Evolutionary conservation across 2,888 invertebrate genomes (phyloP).

Genomic region (Mactromeris polynyma): DNA sequence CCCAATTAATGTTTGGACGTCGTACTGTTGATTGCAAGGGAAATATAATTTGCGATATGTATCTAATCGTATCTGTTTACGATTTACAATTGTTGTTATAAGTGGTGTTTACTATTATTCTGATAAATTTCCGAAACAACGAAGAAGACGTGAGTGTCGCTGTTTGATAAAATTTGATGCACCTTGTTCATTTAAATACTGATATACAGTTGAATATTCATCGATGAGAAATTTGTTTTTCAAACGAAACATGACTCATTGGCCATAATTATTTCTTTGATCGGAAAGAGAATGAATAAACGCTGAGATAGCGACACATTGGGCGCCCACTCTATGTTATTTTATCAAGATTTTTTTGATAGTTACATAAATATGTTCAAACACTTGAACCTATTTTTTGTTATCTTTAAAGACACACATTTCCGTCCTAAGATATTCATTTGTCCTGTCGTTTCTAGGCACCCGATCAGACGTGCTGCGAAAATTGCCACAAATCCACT

Average conservation of each 20-base stretch:
- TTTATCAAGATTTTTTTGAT: constrained; percentile 7
- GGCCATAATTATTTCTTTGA: background rate
- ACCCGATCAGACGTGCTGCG: background rate
- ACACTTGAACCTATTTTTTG: background rate
- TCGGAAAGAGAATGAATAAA: background rate
- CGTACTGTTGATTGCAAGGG: too few species aligned
- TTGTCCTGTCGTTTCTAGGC: background rate
- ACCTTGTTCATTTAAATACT: too few species aligned
- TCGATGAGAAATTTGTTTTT: background rate
- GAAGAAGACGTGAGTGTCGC: too few species aligned
- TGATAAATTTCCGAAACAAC: too few species aligned
- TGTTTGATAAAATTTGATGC: too few species aligned
- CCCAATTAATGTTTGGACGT: too few species aligned
- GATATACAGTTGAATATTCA: background rate
- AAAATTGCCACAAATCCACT: background rate
- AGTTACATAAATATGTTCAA: constrained; percentile 13
- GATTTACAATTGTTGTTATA: too few species aligned
- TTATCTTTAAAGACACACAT: background rate
- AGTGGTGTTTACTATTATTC: too few species aligned
- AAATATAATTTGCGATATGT: too few species aligned
- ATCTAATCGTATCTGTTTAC: too few species aligned
- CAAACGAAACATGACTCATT: background rate
- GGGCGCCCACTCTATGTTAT: background rate
- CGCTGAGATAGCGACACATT: background rate
- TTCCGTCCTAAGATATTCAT: background rate